A percentile compares a stretch with the other conserved stretches of the same genome.
Evolutionary conservation across 2,888 invertebrate genomes (phyloP).

Genomic region (Agrilus cyanescens): DNA sequence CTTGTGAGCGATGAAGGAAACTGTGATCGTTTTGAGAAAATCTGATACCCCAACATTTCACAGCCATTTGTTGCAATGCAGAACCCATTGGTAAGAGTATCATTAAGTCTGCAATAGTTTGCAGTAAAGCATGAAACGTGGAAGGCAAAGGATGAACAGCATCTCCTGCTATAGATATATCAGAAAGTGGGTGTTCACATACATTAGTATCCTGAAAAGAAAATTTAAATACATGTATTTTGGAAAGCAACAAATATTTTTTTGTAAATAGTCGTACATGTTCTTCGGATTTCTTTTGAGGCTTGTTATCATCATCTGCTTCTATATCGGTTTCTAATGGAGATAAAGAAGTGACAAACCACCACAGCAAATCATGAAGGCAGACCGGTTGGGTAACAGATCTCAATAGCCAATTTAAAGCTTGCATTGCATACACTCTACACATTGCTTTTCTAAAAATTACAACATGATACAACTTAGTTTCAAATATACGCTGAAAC

Average conservation of each 20-base stretch:
- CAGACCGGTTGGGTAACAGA: slow-evolving; percentile 85
- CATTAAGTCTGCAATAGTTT: slow-evolving; percentile 87
- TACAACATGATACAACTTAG: background rate
- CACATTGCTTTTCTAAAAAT: slow-evolving; percentile 54
- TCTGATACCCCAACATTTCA: slow-evolving; percentile 85
- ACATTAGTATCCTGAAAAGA: slow-evolving; percentile 41
- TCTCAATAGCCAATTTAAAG: slow-evolving; percentile 88
- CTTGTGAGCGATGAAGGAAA: slow-evolving; percentile 67
- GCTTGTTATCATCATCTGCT: slow-evolving; percentile 42
- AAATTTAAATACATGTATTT: background rate
- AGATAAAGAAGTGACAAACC: slow-evolving; percentile 81
- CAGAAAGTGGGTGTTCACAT: slow-evolving; percentile 70
- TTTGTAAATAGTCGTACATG: slow-evolving; percentile 20
- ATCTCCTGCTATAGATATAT: slow-evolving; percentile 63
- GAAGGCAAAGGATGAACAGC: slow-evolving; percentile 49
- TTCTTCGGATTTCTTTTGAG: slow-evolving; percentile 32
- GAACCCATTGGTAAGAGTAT: slow-evolving; percentile 78
- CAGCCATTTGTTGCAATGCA: slow-evolving; percentile 80
- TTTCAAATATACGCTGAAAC: background rate
- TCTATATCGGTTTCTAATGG: slow-evolving; percentile 41
- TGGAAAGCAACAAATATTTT: background rate
- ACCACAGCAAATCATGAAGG: slow-evolving; percentile 93
- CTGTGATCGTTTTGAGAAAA: slow-evolving; percentile 83
- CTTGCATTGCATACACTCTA: slow-evolving; percentile 82
- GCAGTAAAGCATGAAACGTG: slow-evolving; percentile 70